phyloP scores from a whole-genome alignment of 2,113 vertebrate species.

The Brachyistius frenatus region DNA sequence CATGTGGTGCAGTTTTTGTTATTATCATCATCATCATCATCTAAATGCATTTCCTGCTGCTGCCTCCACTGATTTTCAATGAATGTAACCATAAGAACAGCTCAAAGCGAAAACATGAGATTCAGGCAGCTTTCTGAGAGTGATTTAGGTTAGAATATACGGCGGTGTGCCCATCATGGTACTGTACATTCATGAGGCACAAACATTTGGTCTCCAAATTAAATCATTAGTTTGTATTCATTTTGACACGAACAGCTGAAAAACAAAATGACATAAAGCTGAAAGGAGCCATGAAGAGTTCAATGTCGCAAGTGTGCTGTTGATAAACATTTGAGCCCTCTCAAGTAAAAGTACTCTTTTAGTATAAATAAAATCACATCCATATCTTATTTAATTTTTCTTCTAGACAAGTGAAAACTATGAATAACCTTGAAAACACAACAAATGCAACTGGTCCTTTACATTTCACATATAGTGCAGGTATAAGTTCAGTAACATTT shows the following conservation, averaged over 20 bases:
- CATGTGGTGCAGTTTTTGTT: background rate
- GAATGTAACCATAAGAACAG: background rate
- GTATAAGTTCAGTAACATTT: constrained; percentile 21
- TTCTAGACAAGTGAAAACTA: constrained; percentile 13
- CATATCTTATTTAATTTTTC: constrained; percentile 2
- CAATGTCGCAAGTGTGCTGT: constrained; percentile 17
- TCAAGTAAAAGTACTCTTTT: constrained; percentile 20
- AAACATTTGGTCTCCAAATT: constrained; percentile 24
- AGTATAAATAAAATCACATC: constrained; percentile 53
- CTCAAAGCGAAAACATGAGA: constrained; percentile 15
- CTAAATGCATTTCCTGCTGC: background rate
- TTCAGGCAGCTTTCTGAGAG: constrained; percentile 9
- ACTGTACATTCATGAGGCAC: constrained; percentile 67
- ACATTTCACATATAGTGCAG: constrained; percentile 42
- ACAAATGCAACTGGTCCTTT: constrained; percentile 38
- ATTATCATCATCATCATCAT: background rate
- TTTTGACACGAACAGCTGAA: background rate
- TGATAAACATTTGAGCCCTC: constrained; percentile 15
- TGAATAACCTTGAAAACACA: constrained; percentile 21
- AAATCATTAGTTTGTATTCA: constrained; percentile 8
- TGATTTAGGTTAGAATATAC: constrained; percentile 4
- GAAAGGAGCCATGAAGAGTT: constrained; percentile 20
- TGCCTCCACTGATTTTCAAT: background rate
- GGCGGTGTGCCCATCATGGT: constrained; percentile 58
- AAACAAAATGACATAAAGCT: constrained; percentile 11